Percentiles rank a stretch among this genome's conserved stretches.
These are phyloP conservation scores for Actinostola sp. DNA, from an alignment of 92 coral and sea anemone species.

Conservation along the genomic window DNA sequence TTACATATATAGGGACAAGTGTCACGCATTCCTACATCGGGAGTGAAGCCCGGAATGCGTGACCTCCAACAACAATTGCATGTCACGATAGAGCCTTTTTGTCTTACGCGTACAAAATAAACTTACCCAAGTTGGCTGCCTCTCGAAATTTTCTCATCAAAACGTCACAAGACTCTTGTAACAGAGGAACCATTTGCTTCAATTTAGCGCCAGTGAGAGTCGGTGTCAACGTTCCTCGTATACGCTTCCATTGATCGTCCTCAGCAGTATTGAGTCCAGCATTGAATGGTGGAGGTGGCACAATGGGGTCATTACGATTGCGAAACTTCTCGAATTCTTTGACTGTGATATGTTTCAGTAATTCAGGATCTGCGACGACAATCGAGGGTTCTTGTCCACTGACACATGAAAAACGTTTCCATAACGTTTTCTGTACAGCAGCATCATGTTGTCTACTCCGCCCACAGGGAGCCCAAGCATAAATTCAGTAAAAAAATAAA, in stretches of 20 bases:
- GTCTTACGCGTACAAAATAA: neutral
- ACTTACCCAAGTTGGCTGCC: slow-evolving; percentile 55
- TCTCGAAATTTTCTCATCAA: slow-evolving; percentile 56
- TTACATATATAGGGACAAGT: too few relatives aligned
- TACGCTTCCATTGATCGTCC: slow-evolving; percentile 67
- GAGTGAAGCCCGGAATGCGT: too few relatives aligned
- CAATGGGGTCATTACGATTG: slow-evolving; percentile 26
- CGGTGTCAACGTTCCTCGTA: slow-evolving; percentile 56
- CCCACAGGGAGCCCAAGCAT: too few relatives aligned
- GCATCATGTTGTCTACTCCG: too few relatives aligned
- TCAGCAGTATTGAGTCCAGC: slow-evolving; percentile 14
- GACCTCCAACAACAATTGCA: too few relatives aligned
- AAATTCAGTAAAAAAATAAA: too few relatives aligned
- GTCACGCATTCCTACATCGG: too few relatives aligned
- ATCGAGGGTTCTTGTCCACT: slow-evolving; percentile 39
- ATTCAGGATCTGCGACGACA: slow-evolving; percentile 65
- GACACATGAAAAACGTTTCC: slow-evolving; percentile 56
- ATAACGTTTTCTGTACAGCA: slow-evolving; percentile 46
- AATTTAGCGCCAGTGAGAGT: slow-evolving; percentile 55
- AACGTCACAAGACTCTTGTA: slow-evolving; percentile 51
- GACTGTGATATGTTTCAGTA: slow-evolving; percentile 54
- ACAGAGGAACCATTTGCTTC: slow-evolving; percentile 62
- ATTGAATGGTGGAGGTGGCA: slow-evolving; percentile 19
- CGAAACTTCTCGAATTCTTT: slow-evolving; percentile 66
- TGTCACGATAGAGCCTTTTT: too few relatives aligned